Evolutionary conservation across 2,113 vertebrate species (phyloP).

Genomic region (Cyprinus carpio): DNA sequence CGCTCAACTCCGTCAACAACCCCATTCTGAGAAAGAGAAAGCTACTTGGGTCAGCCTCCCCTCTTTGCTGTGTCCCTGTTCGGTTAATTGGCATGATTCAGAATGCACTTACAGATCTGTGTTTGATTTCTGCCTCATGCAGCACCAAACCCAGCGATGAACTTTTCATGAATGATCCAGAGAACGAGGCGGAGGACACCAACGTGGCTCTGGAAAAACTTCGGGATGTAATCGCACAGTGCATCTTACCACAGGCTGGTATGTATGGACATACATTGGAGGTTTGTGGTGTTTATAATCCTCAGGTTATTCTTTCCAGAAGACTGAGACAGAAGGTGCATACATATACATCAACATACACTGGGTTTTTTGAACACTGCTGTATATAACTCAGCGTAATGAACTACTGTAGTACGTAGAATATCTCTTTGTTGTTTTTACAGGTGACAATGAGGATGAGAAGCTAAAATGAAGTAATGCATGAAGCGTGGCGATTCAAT

Average conservation of each 20-base stretch:
- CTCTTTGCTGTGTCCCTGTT: neutral
- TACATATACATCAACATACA: too few species aligned
- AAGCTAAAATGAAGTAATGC: conserved; percentile 96
- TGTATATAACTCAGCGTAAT: too few species aligned
- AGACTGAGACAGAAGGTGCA: neutral
- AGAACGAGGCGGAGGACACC: conserved; percentile 91
- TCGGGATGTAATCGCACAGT: conserved; percentile 97
- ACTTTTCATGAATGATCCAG: conserved; percentile 92
- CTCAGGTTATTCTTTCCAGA: neutral
- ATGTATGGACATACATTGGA: conserved; percentile 61
- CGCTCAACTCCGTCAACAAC: conserved; percentile 98
- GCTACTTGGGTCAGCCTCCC: conserved; percentile 83
- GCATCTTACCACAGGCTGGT: conserved; percentile 98
- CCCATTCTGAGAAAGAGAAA: conserved; percentile 98
- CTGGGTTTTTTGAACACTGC: too few species aligned
- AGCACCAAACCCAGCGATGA: conserved; percentile 91
- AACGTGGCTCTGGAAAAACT: conserved; percentile 96
- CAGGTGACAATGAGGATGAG: conserved; percentile 97
- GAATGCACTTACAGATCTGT: neutral
- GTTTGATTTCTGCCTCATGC: conserved; percentile 45
- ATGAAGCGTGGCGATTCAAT: conserved; percentile 97
- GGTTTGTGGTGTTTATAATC: neutral
- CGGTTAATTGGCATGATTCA: neutral
- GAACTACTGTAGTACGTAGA: too few species aligned
- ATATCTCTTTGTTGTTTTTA: conserved; percentile 25